Evolutionary conservation across 2,888 invertebrate genomes (phyloP).

Genomic region (Bibio marci): DNA sequence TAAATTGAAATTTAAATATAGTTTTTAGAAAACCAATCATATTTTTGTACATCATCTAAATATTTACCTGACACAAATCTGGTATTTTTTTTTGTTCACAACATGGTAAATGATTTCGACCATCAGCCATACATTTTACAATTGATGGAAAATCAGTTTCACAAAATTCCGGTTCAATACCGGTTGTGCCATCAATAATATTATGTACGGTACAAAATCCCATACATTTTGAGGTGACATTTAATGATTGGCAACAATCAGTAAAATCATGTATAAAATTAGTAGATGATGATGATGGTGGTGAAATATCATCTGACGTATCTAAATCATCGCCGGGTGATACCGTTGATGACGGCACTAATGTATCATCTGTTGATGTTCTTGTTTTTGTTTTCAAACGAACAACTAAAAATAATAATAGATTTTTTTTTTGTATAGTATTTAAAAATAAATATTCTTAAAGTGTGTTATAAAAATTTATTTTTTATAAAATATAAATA

Average conservation of each 20-base stretch:
- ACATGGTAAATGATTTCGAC: constrained; percentile 71
- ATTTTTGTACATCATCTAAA: no score
- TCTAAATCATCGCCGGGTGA: not conserved
- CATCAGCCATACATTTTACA: constrained; percentile 63
- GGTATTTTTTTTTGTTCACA: constrained; percentile 67
- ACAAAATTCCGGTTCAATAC: constrained; percentile 64
- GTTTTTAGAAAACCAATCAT: no score
- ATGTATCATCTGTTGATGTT: not conserved
- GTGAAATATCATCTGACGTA: not conserved
- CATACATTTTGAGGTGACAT: constrained; percentile 53
- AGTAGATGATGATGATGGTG: not conserved
- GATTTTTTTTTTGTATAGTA: no score
- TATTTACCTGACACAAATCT: constrained; percentile 49
- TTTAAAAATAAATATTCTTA: no score
- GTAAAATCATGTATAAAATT: constrained; percentile 51
- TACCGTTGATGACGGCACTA: constrained; percentile 1
- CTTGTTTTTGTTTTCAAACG: no score
- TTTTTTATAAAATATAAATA: no score
- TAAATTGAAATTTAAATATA: no score
- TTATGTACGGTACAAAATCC: constrained; percentile 72
- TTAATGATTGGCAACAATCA: constrained; percentile 53
- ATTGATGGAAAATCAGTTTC: constrained; percentile 66
- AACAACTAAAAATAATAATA: no score
- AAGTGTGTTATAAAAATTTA: no score
- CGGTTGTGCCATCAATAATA: constrained; percentile 55